A percentile compares a stretch with the other conserved stretches of the same genome.
Conservation (phyloP, 2,113 vertebrate species). For the Panthera uncia region DNA sequence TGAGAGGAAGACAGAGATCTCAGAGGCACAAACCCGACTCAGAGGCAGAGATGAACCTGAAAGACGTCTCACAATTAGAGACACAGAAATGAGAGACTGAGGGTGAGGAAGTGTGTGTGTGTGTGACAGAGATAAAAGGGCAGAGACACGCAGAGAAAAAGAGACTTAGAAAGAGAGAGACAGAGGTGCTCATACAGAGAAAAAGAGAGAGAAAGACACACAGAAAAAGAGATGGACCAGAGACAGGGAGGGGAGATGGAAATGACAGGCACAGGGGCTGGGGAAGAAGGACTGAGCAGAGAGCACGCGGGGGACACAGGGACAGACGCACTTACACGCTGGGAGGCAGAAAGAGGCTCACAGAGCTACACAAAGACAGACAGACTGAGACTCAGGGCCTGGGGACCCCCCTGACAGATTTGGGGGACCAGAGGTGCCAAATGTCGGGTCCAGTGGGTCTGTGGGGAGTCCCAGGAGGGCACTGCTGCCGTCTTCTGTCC, state of each 20-base stretch:
- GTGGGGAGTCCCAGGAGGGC: background rate
- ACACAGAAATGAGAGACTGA: background rate
- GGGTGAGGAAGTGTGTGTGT: background rate
- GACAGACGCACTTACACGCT: background rate
- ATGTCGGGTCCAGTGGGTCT: fast-evolving
- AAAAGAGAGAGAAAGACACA: background rate
- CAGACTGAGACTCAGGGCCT: background rate
- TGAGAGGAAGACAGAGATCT: background rate
- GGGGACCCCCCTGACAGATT: background rate
- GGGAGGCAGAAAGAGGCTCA: background rate
- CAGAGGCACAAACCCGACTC: background rate
- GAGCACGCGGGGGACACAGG: fast-evolving
- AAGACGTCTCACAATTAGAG: background rate
- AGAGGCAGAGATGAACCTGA: background rate
- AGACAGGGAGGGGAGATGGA: background rate
- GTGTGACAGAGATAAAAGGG: background rate
- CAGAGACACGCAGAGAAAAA: background rate
- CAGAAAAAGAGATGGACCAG: background rate
- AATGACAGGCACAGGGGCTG: fast-evolving
- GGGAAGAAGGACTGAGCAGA: background rate
- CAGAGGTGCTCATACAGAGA: background rate
- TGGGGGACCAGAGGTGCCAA: background rate
- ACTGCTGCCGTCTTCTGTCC: background rate
- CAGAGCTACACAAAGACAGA: background rate
- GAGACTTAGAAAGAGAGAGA: background rate